Evolutionary conservation across 2,113 vertebrate species (phyloP), one percentile per base, ranked within the genome.

Genomic region (Brachyhypopomus occidentalis): DNA sequence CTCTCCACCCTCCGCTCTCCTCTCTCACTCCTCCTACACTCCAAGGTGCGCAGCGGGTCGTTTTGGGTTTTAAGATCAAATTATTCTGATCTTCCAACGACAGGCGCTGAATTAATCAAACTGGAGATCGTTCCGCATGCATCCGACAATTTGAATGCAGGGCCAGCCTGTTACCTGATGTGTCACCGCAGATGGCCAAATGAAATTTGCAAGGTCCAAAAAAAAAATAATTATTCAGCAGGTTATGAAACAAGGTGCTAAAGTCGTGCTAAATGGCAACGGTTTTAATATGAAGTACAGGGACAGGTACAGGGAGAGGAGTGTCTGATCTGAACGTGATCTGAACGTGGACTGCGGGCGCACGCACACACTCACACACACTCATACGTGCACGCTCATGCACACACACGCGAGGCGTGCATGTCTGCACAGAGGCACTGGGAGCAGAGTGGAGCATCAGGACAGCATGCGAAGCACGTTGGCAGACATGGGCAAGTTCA

Each of bases 401-500:
- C 52, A 34, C 72, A 58, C 23, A 58, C 23, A 55, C 52, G 34
- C 7, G 25, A 4, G 36, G 6, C 6, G 36, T 38, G 11, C 41
- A 48, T 11, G 75, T 75, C 36, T 17, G 19, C 17, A 36, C 64
- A 66, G 60, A 72, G 41, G 56, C 48, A 72, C 52, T 34, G 30
- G 14, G 30, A 76, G 45, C 63, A 52, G 64, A 76, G 62, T 7
- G 25, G 55, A 74, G 38, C 36, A 1, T 66, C 56, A 58, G 25
- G 25, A 27, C 23, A 30, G 34, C 72, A 89, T 90, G 85, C 59
- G 77, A 36, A 59, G 79, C 87, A 88, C 70, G 86, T 83, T 86
- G 88, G 63, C 88, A 85, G 88, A 90, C 90, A 88, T 84, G 88
- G 88, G 87, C 83, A 86, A 89, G 85, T 88, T 91, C 87, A 93